Evolutionary conservation across 1,140 invertebrate genomes (phyloP), one percentile per base, ranked within the genome.

Genomic region (Euschistus heros): DNA sequence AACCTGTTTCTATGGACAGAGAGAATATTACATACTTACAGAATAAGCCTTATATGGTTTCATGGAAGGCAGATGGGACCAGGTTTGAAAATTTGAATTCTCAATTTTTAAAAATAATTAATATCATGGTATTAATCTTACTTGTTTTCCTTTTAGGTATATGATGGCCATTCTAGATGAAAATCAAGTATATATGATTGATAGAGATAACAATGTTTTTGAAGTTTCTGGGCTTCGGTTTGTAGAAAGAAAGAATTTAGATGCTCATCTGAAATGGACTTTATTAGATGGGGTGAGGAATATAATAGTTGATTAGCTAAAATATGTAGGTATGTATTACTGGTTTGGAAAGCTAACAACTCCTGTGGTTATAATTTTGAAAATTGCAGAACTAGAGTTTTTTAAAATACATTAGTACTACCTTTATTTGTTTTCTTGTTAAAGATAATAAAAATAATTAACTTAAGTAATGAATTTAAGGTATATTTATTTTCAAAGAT

Each of bases 41-140:
- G 54, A 72, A 86, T 67, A 92, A 92, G 73, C 88, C 87, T 0
- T 99, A 99, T 73, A 85, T 85, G 73, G 96, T 99, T 4, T 98
- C 94, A 0, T 99, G 97, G 97, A 99, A 99, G 76, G 97, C 97
- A 17, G 97, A 99, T 78, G 97, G 97, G 26, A 93, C 88, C 17
- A 86, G 94, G 84, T 90, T 73, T 69, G 15, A 64, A 67, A 65
- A 61, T 22, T 44, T 68, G 72, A 50, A 30, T 20, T 64, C 6
- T 62, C n/a, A 60, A 22, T 26, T 18, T 60, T 27, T 26, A 24
- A 4, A 6, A 5, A 20, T 59, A 2, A 18, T 27, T 26, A 30
- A 62, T 47, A 18, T 55, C 14, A n/a, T n/a, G n/a, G n/a, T n/a
- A n/a, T n/a, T n/a, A n/a, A n/a, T n/a, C n/a, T n/a, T 6, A 66